These are phyloP conservation scores for Clarias laeviceps DNA, from an alignment of 2,797 vertebrate genomes.

Conservation along the genomic window DNA sequence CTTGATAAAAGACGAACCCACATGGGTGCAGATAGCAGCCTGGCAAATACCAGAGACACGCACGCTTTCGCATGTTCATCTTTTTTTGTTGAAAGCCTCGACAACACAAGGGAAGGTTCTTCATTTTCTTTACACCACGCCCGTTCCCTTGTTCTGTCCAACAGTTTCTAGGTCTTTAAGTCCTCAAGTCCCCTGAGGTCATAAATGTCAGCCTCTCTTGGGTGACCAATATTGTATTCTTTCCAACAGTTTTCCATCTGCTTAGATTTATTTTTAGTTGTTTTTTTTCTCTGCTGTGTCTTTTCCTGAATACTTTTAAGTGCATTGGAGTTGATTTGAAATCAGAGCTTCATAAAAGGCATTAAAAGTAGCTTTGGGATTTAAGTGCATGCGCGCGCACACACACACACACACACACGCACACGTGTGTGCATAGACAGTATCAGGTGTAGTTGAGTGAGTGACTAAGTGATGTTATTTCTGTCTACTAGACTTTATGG, in stretches of 20 bases:
- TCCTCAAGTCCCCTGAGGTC: constrained; percentile 38
- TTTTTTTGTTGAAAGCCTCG: neutral
- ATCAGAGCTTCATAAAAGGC: neutral
- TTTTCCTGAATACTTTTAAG: neutral
- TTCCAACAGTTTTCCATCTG: constrained; percentile 46
- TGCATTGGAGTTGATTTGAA: neutral
- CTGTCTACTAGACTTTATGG: neutral
- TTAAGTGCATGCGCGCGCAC: neutral
- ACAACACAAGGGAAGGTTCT: neutral
- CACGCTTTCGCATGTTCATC: neutral
- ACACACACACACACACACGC: no score
- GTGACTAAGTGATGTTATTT: neutral
- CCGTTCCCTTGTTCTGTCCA: constrained; percentile 16
- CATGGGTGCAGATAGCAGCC: neutral
- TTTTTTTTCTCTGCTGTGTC: constrained; percentile 5
- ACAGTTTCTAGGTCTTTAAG: neutral
- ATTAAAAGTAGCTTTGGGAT: neutral
- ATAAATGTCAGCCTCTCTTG: constrained; percentile 47
- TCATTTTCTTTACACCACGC: constrained; percentile 4
- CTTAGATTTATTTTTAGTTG: constrained; percentile 47
- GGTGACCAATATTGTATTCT: constrained; percentile 22
- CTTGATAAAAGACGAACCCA: neutral
- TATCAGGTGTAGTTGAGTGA: neutral
- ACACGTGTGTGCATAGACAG: neutral
- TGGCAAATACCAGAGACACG: no score